Conservation (phyloP, 2,888 invertebrate genomes). For the Heterodera filipjevi region DNA sequence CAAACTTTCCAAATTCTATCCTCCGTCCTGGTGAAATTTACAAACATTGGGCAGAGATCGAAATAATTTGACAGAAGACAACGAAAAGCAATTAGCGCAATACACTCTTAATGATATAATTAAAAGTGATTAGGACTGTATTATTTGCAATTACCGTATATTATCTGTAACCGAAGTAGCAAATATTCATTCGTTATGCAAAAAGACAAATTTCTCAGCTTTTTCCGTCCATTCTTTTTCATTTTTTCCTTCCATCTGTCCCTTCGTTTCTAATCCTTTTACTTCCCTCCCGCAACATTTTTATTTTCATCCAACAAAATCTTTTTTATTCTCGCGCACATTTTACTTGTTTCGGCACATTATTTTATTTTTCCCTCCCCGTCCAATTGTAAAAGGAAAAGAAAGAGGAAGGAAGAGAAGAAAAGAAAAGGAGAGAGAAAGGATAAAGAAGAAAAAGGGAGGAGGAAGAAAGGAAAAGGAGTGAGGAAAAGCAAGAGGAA, state of each 20-base stretch:
- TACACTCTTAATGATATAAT: background rate
- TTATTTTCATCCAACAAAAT: too few relatives aligned
- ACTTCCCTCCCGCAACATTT: too few relatives aligned
- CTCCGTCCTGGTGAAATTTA: conserved; percentile 15
- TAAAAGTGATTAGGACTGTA: too few relatives aligned
- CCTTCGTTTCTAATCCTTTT: too few relatives aligned
- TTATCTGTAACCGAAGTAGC: background rate
- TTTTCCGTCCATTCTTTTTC: too few relatives aligned
- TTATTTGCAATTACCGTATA: too few relatives aligned
- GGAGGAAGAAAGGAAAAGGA: background rate
- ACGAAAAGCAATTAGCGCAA: background rate
- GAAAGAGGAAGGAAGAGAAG: background rate
- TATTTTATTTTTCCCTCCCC: too few relatives aligned
- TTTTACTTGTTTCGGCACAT: too few relatives aligned
- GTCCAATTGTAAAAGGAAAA: background rate
- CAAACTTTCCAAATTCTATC: conserved; percentile 16
- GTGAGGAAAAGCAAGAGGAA: background rate
- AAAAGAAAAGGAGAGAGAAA: background rate
- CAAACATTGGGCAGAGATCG: conserved; percentile 22
- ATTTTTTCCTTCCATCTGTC: too few relatives aligned
- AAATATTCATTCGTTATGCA: background rate
- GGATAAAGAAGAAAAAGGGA: background rate
- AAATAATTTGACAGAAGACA: background rate
- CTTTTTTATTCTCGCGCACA: too few relatives aligned
- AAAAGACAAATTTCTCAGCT: background rate